phyloP scores from a whole-genome alignment of 2,797 vertebrate species.

The Rousettus madagascariensis region DNA sequence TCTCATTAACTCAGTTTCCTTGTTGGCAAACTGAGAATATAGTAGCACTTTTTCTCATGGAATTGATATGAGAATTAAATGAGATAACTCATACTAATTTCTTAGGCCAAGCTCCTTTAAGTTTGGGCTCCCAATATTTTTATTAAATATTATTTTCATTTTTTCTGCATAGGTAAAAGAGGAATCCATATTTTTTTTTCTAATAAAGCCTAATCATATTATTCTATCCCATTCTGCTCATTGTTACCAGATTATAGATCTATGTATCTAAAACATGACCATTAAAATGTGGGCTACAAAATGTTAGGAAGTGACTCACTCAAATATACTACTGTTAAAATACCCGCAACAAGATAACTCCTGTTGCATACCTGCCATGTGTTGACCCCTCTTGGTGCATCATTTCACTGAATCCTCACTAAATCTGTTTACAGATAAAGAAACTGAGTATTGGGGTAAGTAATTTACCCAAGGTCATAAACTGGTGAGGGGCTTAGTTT shows the following conservation, averaged over 20 bases:
- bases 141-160: constrained; percentile 4
- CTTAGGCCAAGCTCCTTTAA: background rate
- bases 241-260: background rate
- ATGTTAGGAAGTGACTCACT: background rate
- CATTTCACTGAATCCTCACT: background rate
- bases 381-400: too few species aligned
- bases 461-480: background rate
- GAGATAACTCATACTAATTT: background rate
- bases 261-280: background rate
- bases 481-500: background rate
- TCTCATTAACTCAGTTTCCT: background rate
- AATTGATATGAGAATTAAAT: background rate
- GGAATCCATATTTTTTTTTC: background rate
- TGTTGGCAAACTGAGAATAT: background rate
- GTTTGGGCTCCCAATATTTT: background rate
- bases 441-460: background rate
- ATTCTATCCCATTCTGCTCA: background rate
- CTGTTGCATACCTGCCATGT: background rate
- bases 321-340: background rate
- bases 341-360: background rate
- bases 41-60: background rate
- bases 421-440: background rate
- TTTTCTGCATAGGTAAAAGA: background rate
- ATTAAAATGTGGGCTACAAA: background rate
- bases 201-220: background rate